Conservation (phyloP, 2,797 vertebrate genomes). For the Furcifer pardalis region DNA sequence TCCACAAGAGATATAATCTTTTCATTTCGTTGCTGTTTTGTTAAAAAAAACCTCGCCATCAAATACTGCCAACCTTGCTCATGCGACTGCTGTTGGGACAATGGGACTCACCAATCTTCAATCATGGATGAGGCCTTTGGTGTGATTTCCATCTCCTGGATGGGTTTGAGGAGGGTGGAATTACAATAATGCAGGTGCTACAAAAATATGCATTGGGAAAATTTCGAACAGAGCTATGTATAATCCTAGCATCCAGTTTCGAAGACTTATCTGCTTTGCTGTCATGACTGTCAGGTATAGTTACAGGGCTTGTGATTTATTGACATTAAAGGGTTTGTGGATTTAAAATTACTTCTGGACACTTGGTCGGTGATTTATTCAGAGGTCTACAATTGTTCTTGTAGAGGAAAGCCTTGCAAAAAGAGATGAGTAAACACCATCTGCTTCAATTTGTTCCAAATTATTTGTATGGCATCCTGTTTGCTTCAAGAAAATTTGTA, state of each 20-base stretch:
- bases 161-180: not conserved
- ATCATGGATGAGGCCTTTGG: not conserved
- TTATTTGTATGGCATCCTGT: too few species aligned
- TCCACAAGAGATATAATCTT: not conserved
- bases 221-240: not conserved
- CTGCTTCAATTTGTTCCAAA: too few species aligned
- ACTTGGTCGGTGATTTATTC: too few species aligned
- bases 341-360: too few species aligned
- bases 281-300: not conserved
- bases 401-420: too few species aligned
- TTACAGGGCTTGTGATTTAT: not conserved
- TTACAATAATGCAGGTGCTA: not conserved
- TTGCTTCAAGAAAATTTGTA: too few species aligned
- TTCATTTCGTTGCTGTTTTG: not conserved
- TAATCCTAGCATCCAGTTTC: not conserved
- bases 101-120: not conserved
- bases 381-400: too few species aligned
- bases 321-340: not conserved
- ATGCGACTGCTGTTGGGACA: not conserved
- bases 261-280: not conserved
- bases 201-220: not conserved
- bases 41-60: constrained; percentile 1
- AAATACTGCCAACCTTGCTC: not conserved
- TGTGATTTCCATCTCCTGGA: not conserved
- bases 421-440: too few species aligned